Conservation (phyloP, 2,797 vertebrate genomes). For the Cryptoblepharus egeriae region DNA sequence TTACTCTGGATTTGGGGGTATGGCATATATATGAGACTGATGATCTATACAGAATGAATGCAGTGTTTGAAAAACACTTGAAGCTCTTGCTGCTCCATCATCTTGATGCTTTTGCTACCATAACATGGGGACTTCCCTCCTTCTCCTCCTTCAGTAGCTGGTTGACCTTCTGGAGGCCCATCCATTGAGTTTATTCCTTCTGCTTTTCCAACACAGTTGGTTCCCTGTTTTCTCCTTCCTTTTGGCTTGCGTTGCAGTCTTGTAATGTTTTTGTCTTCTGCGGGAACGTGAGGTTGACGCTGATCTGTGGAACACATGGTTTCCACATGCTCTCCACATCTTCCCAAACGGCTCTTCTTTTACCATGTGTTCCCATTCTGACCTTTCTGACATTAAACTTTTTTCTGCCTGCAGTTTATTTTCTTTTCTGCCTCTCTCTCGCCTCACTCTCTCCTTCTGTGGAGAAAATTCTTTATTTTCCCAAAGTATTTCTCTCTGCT, state of each 20-base stretch:
- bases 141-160: constrained; percentile 44
- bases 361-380: constrained; percentile 15
- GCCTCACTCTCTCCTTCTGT: not conserved
- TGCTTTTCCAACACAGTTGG: constrained; percentile 1
- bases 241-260: constrained; percentile 49
- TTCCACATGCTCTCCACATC: constrained; percentile 58
- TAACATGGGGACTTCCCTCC: constrained; percentile 1
- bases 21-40: too few species aligned
- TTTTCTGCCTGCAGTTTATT: not conserved
- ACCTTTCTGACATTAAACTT: constrained; percentile 7
- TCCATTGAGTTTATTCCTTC: not conserved
- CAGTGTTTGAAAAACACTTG: not conserved
- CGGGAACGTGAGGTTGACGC: constrained; percentile 38
- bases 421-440: constrained; percentile 18
- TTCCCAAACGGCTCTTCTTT: constrained; percentile 28
- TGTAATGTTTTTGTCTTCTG: constrained; percentile 44
- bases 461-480: constrained; percentile 4
- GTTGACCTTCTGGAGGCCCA: not conserved
- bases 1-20: too few species aligned
- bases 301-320: constrained; percentile 42
- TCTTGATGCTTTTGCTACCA: not conserved
- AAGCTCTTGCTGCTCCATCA: too few species aligned
- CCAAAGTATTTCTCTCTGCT: accelerated
- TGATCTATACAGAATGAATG: not conserved
- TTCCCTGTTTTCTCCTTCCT: constrained; percentile 25